phyloP scores from a whole-genome alignment of 2,888 invertebrate genomes.

The Cantharis rufa region DNA sequence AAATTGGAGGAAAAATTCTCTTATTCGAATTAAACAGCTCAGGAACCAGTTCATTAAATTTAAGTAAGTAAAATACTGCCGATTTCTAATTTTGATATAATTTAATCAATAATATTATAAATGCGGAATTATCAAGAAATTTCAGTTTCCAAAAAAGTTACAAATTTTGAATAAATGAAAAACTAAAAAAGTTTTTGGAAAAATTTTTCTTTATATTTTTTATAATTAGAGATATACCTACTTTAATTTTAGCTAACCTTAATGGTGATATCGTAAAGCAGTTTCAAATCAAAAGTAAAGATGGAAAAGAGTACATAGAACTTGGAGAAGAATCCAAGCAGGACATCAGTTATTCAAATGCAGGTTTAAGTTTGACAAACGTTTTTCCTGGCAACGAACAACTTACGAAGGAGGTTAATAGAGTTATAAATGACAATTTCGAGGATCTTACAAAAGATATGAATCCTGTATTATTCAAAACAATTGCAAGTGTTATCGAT shows the following conservation, averaged over 20 bases:
- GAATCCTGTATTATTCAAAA: background rate
- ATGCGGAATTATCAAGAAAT: no score
- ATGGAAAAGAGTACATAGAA: background rate
- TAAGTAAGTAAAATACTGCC: background rate
- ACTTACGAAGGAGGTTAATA: constrained; percentile 4
- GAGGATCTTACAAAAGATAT: background rate
- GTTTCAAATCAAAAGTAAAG: background rate
- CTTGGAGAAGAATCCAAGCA: background rate
- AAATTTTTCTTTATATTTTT: no score
- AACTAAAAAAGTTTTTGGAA: no score
- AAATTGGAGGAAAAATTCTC: constrained; percentile 10
- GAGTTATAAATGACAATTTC: constrained; percentile 4
- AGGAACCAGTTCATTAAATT: background rate
- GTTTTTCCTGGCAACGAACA: constrained; percentile 5
- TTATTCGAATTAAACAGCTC: background rate
- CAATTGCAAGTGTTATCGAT: background rate
- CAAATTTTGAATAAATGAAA: no score
- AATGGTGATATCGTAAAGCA: background rate
- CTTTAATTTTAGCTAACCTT: background rate
- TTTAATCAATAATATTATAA: no score
- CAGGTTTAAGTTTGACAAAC: background rate
- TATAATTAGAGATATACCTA: background rate
- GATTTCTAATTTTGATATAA: no score
- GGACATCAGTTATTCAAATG: background rate
- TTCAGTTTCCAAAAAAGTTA: no score